Evolutionary conservation across 2,797 vertebrate species (phyloP), one percentile per base, ranked within the genome.

Genomic region (Gastrophryne carolinensis): DNA sequence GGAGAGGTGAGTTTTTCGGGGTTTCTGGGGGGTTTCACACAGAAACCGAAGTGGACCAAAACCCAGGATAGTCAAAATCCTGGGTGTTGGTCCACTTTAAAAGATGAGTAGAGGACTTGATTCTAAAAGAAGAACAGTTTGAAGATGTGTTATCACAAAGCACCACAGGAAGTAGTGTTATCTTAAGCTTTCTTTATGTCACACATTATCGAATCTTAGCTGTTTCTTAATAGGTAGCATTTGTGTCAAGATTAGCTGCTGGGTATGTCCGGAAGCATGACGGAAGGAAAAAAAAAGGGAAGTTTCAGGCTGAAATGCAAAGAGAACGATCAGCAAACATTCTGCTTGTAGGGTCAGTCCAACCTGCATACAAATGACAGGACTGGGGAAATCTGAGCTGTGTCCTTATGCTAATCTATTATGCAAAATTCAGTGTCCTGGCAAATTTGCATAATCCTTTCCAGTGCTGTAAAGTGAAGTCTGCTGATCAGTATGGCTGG

Each of bases 371-470:
- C 4, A 26, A 49, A 19, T n/a, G 26, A 30, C 35, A 13, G 10
- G 21, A 8, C 54, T 54, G 3, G 4, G 7, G 24, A 27, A 37
- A 7, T 21, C 65, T 69, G 23, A 44, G 37, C 41, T 26, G 26
- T 6, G 57, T 29, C 66, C 9, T 5, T 19, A 58, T 32, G 50
- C 58, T 77, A 10, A 84, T 90, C 91, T 90, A 85, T 89, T 88
- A 90, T 89, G 88, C 88, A 90, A 87, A 86, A 85, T 49, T 66
- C 24, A 24, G 1, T 1, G 52, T 75, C 73, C 65, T 83, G 0
- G 15, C 69, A 73, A 37, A 79, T 80, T 81, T 75, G 79, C 35
- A 80, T 4, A 75, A 80, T 56, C 69, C 71, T 73, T 74, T 64
- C 29, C 62, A 47, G 81, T 72, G 56, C 75, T 84, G 80, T 80